These are phyloP conservation scores for Acromyrmex charruanus DNA, from an alignment of 1,140 invertebrate species.

Conservation along the genomic window DNA sequence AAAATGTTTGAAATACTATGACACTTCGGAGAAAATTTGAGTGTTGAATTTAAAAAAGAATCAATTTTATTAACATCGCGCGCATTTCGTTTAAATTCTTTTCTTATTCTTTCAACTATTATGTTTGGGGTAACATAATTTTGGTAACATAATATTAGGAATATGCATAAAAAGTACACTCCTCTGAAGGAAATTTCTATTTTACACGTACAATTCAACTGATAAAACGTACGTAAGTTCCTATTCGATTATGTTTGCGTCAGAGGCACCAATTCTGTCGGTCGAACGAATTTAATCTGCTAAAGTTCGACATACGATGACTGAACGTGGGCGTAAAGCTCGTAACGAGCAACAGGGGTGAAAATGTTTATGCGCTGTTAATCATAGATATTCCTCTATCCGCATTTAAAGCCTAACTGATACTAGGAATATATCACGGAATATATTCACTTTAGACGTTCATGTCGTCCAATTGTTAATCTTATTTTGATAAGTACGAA, in stretches of 20 bases:
- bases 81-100: background rate
- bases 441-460: background rate
- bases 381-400: conserved; percentile 3
- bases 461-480: conserved; percentile 2
- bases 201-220: conserved; percentile 16
- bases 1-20: no score
- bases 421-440: background rate
- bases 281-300: conserved; percentile 34
- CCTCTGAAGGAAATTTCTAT: background rate
- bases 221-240: background rate
- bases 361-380: conserved; percentile 33
- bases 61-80: background rate
- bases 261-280: conserved; percentile 8
- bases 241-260: conserved; percentile 8
- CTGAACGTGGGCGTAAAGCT: background rate
- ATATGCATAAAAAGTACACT: background rate
- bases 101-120: background rate
- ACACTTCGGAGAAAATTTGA: no score
- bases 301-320: conserved; percentile 35
- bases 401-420: background rate
- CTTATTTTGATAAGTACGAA: background rate
- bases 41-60: background rate
- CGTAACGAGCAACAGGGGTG: background rate
- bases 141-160: background rate
- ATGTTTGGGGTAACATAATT: background rate